Percentiles rank a stretch among this genome's conserved stretches.
phyloP scores from a whole-genome alignment of 2,888 invertebrate species.

The Chloroclysta siterata region DNA sequence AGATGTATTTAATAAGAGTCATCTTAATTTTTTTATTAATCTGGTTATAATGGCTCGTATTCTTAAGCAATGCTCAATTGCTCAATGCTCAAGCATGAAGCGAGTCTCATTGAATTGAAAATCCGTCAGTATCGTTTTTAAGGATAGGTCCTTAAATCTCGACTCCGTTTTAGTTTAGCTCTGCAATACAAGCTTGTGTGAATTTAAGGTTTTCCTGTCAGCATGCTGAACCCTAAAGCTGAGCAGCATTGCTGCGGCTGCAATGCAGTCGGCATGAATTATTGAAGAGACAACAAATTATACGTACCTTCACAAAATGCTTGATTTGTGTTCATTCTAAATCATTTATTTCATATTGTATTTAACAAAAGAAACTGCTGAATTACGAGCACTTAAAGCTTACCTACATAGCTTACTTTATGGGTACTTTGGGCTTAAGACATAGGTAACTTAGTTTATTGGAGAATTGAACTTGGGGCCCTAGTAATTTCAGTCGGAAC shows the following conservation, averaged over 20 bases:
- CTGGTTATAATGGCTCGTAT: too few species aligned
- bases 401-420: slow-evolving; percentile 25
- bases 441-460: not conserved
- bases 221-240: slow-evolving; percentile 14
- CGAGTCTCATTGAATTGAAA: too few species aligned
- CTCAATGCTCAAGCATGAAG: too few species aligned
- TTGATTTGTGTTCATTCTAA: slow-evolving; percentile 37
- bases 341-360: slow-evolving; percentile 34
- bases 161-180: too few species aligned
- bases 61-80: too few species aligned
- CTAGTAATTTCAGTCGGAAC: not conserved
- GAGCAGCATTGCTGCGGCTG: slow-evolving; percentile 15
- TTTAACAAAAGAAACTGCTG: slow-evolving; percentile 33
- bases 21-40: too few species aligned
- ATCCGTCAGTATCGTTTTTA: too few species aligned
- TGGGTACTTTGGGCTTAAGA: slow-evolving; percentile 9
- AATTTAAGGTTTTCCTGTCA: not conserved
- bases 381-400: slow-evolving; percentile 31
- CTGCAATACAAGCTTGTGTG: too few species aligned
- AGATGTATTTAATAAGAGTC: too few species aligned
- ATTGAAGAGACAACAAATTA: slow-evolving; percentile 53
- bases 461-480: not conserved
- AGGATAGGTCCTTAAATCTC: too few species aligned
- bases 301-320: slow-evolving; percentile 36
- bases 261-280: slow-evolving; percentile 49